These are phyloP conservation scores for Macrotis lagotis DNA, from an alignment of 2,113 vertebrate genomes.

Conservation along the genomic window DNA sequence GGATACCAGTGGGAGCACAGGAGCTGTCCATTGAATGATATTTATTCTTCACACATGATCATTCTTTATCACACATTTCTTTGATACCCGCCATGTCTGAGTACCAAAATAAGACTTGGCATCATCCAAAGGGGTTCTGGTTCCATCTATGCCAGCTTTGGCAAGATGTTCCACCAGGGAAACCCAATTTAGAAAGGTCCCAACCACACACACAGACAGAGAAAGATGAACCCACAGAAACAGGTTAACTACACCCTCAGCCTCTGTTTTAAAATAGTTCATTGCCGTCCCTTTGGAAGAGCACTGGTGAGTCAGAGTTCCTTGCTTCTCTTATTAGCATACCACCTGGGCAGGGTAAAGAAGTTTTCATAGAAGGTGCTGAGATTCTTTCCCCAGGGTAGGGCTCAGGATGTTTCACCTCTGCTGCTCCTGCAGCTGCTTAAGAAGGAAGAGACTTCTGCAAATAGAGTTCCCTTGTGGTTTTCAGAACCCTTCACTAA, in stretches of 20 bases:
- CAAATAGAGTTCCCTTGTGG: not conserved
- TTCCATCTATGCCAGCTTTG: not conserved
- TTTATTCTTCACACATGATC: not conserved
- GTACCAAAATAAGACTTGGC: not conserved
- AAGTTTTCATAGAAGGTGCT: constrained; percentile 2
- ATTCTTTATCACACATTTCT: not conserved
- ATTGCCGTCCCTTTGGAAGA: constrained; percentile 12
- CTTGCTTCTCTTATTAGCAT: not conserved
- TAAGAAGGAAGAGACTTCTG: not conserved
- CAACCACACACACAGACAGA: not conserved
- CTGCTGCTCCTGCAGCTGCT: constrained; percentile 17
- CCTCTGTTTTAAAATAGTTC: not conserved
- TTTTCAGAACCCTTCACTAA: not conserved
- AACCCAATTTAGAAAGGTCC: not conserved
- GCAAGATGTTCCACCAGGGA: not conserved
- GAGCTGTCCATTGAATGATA: not conserved
- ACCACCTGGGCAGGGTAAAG: not conserved
- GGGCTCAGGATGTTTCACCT: constrained; percentile 3
- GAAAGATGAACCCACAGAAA: not conserved
- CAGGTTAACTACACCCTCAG: not conserved
- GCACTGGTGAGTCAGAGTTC: not conserved
- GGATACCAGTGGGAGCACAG: not conserved
- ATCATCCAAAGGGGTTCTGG: not conserved
- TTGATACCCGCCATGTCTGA: not conserved
- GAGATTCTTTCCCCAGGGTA: not conserved